Percentiles rank a stretch among this genome's conserved stretches.
Evolutionary conservation across 1,140 invertebrate species (phyloP).

Genomic region (Tribolium madens): DNA sequence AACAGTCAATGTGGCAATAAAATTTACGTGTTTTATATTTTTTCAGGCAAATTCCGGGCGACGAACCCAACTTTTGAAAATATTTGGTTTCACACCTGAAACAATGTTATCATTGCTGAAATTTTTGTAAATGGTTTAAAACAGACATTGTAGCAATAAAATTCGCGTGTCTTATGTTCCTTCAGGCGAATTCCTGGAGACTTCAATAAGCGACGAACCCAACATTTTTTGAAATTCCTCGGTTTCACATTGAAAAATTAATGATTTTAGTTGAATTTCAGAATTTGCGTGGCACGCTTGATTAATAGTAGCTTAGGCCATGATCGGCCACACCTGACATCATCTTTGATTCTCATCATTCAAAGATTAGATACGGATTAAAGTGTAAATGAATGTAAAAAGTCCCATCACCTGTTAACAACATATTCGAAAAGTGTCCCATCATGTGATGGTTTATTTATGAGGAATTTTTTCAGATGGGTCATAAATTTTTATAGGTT

Average conservation of each 20-base stretch:
- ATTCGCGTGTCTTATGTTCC: too few species aligned
- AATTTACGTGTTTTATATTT: too few species aligned
- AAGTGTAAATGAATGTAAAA: constrained; percentile 1
- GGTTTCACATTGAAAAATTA: background rate
- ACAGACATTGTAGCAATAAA: too few species aligned
- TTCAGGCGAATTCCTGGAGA: too few species aligned
- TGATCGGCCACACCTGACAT: constrained; percentile 27
- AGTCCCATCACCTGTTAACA: constrained; percentile 28
- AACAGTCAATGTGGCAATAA: too few species aligned
- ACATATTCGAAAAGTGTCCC: constrained; percentile 22
- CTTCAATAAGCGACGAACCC: too few species aligned
- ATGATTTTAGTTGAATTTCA: constrained; percentile 14
- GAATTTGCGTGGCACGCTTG: constrained; percentile 19
- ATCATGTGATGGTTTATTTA: constrained; percentile 23
- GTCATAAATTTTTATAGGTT: constrained; percentile 33
- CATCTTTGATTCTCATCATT: constrained; percentile 23
- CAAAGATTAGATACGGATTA: constrained; percentile 36
- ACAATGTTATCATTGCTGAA: too few species aligned
- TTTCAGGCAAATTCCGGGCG: too few species aligned
- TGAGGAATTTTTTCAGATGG: constrained; percentile 20
- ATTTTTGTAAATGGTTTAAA: too few species aligned
- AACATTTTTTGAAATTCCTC: too few species aligned
- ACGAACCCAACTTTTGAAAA: too few species aligned
- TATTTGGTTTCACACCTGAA: too few species aligned
- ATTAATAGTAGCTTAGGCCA: constrained; percentile 31